Evolutionary conservation across 2,888 invertebrate species (phyloP).

Genomic region (Spodoptera littoralis): DNA sequence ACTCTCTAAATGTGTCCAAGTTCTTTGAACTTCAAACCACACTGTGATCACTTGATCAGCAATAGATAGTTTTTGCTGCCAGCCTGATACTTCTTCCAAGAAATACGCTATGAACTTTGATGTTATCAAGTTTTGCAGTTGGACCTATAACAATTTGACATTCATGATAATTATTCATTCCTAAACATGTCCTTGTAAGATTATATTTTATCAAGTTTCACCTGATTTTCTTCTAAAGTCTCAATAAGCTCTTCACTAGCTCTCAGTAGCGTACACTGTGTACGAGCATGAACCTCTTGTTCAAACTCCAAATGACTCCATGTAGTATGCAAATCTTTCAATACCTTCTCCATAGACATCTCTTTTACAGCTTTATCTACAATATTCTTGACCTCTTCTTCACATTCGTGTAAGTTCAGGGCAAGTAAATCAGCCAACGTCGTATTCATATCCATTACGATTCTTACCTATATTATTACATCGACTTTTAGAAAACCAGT

Average conservation of each 20-base stretch:
- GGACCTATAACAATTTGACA: slow-evolving; percentile 89
- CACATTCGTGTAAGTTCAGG: slow-evolving; percentile 97
- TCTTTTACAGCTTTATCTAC: slow-evolving; percentile 99
- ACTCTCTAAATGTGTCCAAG: slow-evolving; percentile 99
- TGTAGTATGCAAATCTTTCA: slow-evolving; percentile 96
- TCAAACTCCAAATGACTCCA: slow-evolving; percentile 98
- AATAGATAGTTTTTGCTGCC: slow-evolving; percentile 97
- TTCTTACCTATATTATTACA: slow-evolving; percentile 92
- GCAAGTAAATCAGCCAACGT: slow-evolving; percentile 97
- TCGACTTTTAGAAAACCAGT: not conserved
- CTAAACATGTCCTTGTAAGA: no score
- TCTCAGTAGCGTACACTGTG: slow-evolving; percentile 94
- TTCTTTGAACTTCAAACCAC: slow-evolving; percentile 98
- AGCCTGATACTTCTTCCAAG: slow-evolving; percentile 96
- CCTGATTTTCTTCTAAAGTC: slow-evolving; percentile 99
- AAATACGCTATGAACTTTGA: slow-evolving; percentile 99
- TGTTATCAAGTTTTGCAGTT: slow-evolving; percentile 98
- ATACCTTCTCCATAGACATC: slow-evolving; percentile 99
- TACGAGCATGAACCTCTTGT: slow-evolving; percentile 95
- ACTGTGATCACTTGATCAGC: slow-evolving; percentile 97
- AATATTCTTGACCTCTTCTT: slow-evolving; percentile 98
- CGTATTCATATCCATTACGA: slow-evolving; percentile 97
- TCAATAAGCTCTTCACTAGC: slow-evolving; percentile 98
- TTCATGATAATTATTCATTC: not conserved
- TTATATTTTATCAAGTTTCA: slow-evolving; percentile 59